These are phyloP conservation scores for Phymastichus coffea DNA, from an alignment of 1,140 invertebrate species.

Conservation along the genomic window DNA sequence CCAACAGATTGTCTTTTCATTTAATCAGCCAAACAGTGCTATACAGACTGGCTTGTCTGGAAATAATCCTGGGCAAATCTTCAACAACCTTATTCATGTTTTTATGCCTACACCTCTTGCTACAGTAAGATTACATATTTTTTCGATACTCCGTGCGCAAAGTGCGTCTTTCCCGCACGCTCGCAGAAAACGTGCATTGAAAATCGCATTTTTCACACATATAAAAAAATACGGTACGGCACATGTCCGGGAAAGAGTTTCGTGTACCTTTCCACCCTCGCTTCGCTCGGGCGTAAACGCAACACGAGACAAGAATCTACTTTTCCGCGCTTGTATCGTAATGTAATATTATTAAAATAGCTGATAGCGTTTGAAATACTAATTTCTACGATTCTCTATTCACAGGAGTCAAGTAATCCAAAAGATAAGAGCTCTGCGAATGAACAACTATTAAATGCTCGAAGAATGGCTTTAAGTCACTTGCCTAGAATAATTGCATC, in stretches of 20 bases:
- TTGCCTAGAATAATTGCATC: conserved; percentile 81
- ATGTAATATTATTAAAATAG: too few relatives aligned
- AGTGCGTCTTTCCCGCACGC: too few relatives aligned
- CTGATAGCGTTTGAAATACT: too few relatives aligned
- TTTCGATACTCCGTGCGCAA: neutral
- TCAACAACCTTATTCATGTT: conserved; percentile 81
- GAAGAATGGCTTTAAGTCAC: conserved; percentile 75
- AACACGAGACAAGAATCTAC: too few relatives aligned
- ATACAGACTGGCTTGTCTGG: conserved; percentile 54
- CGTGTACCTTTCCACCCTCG: too few relatives aligned
- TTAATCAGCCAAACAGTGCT: conserved; percentile 61
- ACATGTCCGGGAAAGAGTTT: too few relatives aligned
- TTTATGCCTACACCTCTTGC: conserved; percentile 63
- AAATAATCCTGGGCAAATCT: conserved; percentile 70
- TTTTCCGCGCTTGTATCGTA: too few relatives aligned
- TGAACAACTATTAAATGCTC: conserved; percentile 63
- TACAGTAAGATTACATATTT: conserved; percentile 40
- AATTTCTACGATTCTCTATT: too few relatives aligned
- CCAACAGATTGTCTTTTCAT: conserved; percentile 62
- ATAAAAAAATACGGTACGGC: conserved; percentile 40
- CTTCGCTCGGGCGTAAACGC: too few relatives aligned
- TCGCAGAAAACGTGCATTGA: too few relatives aligned
- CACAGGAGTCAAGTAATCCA: too few relatives aligned
- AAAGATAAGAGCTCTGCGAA: conserved; percentile 46
- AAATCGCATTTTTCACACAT: conserved; percentile 4